phyloP scores from a whole-genome alignment of 2,797 vertebrate species.

The Nannoperca obscura region DNA sequence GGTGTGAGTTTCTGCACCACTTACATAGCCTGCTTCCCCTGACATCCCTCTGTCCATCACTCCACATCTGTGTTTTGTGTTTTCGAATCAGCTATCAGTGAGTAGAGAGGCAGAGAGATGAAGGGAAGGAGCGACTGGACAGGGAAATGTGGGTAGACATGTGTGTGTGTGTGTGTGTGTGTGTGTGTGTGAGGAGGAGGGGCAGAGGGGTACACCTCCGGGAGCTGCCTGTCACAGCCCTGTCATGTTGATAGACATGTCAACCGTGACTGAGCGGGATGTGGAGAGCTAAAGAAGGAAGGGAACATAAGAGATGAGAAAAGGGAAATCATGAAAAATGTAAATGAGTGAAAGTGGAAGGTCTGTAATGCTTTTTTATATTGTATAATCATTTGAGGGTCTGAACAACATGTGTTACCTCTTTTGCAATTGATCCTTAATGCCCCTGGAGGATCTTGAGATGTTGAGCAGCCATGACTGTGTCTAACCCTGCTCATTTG shows the following conservation, averaged over 20 bases:
- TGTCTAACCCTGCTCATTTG: background rate
- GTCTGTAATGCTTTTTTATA: background rate
- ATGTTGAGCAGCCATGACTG: background rate
- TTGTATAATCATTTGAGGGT: conserved; percentile 14
- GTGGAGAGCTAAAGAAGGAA: conserved; percentile 38
- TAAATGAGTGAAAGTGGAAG: background rate
- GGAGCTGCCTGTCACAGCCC: conserved; percentile 72
- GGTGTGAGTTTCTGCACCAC: background rate
- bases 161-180: conserved; percentile 31
- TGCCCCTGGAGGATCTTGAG: background rate
- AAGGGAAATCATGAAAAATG: conserved; percentile 47
- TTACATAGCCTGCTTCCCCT: conserved; percentile 10
- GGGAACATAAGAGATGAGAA: conserved; percentile 35
- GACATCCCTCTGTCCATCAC: conserved; percentile 42
- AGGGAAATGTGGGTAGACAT: background rate
- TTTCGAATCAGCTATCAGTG: conserved; percentile 57
- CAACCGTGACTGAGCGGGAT: conserved; percentile 66
- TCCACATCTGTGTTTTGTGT: conserved; percentile 41
- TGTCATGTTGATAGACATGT: conserved; percentile 78
- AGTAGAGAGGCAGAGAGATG: conserved; percentile 38
- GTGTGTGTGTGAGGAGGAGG: background rate
- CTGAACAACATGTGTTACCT: background rate
- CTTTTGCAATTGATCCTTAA: background rate
- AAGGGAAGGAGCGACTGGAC: conserved; percentile 35
- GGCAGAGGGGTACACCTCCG: conserved; percentile 42